These are phyloP conservation scores for Promerops cafer DNA, from an alignment of 2,113 vertebrate genomes.

Conservation along the genomic window DNA sequence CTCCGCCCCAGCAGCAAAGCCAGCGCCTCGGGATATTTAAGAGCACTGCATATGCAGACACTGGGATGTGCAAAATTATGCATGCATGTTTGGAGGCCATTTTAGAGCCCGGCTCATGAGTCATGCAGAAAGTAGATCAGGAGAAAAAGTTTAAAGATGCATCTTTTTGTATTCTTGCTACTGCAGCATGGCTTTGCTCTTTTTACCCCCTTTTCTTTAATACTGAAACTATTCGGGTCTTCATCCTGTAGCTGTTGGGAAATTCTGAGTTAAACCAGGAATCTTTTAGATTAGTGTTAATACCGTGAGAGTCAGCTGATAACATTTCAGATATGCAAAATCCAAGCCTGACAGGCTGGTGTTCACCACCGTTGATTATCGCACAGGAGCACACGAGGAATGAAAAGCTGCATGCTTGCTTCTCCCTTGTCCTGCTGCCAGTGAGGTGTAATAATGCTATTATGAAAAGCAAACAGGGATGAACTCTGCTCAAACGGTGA, in stretches of 20 bases:
- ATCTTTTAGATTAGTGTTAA: neutral
- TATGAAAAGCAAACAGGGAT: constrained; percentile 44
- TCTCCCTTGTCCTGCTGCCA: constrained; percentile 42
- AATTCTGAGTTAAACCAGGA: neutral
- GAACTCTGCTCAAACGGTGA: constrained; percentile 26
- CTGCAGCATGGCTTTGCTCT: neutral
- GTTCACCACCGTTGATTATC: neutral
- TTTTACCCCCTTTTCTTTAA: neutral
- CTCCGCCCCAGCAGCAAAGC: neutral
- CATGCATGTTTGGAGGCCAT: constrained; percentile 45
- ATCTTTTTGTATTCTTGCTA: neutral
- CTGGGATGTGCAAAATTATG: constrained; percentile 55
- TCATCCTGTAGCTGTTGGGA: neutral
- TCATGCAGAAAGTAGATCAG: constrained; percentile 50
- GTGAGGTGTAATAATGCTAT: constrained; percentile 26
- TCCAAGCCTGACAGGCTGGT: neutral
- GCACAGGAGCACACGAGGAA: neutral
- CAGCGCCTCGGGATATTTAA: neutral
- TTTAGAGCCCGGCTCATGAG: constrained; percentile 31
- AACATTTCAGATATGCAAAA: neutral
- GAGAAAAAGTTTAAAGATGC: neutral
- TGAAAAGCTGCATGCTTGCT: neutral
- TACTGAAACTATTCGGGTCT: neutral
- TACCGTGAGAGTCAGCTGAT: neutral
- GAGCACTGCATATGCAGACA: constrained; percentile 19